Evolutionary conservation across 2,113 vertebrate species (phyloP), one percentile per base, ranked within the genome.

Genomic region (Anoura caudifer): DNA sequence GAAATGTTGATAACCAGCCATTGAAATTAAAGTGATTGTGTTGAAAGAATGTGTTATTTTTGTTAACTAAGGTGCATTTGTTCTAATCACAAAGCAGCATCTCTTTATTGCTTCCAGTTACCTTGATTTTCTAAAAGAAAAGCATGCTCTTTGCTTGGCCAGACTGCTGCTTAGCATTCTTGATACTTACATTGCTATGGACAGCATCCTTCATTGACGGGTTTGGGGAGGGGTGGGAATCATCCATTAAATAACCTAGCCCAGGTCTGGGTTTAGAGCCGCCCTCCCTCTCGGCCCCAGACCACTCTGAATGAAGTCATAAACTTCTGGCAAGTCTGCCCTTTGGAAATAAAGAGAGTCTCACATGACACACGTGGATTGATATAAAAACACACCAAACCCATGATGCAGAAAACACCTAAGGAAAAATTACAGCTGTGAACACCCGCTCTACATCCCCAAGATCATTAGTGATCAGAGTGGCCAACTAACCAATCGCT

Each of bases 71-170:
- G 91, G 69, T 88, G 52, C 59, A 50, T 95, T 95, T 95, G 92
- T 80, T 56, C 91, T 96, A 75, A 76, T 84, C 87, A n/a, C 94
- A 86, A 96, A 96, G 79, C 59, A 94, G 93, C 86, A 45, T 47
- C 95, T 4, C 76, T 94, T 97, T 83, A 79, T 90, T 95, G 94
- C 90, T 47, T 94, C 47, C 63, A n/a, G 9, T 73, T 90, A 56
- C 93, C 52, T 96, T 26, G 0, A 47, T 80, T 92, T 94, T 97
- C 97, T 97, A 95, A 98, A 97, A 90, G 91, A 97, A 98, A 85
- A 98, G 97, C 98, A 98, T 98, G 98, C 89, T 95, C 85, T 97
- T 81, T 96, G 98, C 98, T 97, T 98, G 98, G 97, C 98, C 96
- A 94, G 97, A 79, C 54, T 93, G 93, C 97, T 94, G 95, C 97